These are phyloP conservation scores for Cladorhizidae sp. DNA, from an alignment of 37 sponge, comb jelly and placozoan species.

Conservation along the genomic window DNA sequence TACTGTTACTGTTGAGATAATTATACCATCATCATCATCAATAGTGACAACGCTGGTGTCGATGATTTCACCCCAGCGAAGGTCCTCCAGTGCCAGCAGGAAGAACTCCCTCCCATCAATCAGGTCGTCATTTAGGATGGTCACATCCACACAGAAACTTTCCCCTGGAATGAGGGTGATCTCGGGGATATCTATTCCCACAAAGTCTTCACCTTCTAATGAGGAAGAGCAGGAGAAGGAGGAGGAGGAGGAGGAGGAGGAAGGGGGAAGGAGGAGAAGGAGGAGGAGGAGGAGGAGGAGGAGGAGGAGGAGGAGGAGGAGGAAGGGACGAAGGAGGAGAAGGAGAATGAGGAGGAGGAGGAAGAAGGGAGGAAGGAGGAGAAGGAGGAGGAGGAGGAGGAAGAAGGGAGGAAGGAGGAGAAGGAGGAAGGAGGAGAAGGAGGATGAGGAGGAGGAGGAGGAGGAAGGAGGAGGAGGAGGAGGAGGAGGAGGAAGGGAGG, in stretches of 20 bases:
- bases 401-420: not conserved
- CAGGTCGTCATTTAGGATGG: not conserved
- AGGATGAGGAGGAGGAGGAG: not conserved
- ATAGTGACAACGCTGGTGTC: not conserved
- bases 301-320: not conserved
- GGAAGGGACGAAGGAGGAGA: not conserved
- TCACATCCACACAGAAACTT: not conserved
- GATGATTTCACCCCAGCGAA: conserved; percentile 31
- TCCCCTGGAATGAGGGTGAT: not conserved
- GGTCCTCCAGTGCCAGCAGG: conserved; percentile 4
- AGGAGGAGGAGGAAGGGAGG: not conserved
- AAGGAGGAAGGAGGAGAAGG: not conserved
- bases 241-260: not conserved
- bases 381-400: not conserved
- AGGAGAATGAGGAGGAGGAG: not conserved
- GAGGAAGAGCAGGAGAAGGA: not conserved
- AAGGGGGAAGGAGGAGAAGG: not conserved
- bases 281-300: not conserved
- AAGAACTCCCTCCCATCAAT: conserved; percentile 31
- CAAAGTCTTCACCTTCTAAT: not conserved
- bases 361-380: not conserved
- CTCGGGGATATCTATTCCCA: not conserved
- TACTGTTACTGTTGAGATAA: too few species aligned
- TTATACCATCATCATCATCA: conserved; percentile 19
- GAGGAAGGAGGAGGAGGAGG: not conserved